Evolutionary conservation across 2,113 vertebrate genomes (phyloP), one percentile per base, ranked within the genome.

Genomic region (Cyphomyrus discorhynchus): DNA sequence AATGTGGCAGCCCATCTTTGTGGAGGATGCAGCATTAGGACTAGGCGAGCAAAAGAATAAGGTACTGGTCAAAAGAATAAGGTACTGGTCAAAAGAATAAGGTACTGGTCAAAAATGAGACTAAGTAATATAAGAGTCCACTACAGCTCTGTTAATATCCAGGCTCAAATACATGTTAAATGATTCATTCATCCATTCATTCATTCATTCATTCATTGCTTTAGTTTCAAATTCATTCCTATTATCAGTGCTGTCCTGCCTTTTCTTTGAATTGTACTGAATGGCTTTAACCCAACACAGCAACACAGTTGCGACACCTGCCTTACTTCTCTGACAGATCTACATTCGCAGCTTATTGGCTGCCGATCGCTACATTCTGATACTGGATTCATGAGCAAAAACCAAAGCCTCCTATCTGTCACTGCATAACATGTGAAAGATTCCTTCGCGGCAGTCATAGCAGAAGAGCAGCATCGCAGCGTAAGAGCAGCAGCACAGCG

Each of bases 1-100:
- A 0, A 94, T 96, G 94, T 96, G 96, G 96, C 96, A 96, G 58
- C 96, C 96, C 0, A 96, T 96, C 92, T 96, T 96, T 92, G 93
- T 96, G 92, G 96, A 96, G 46, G 96, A 96, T 53, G 93, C 95
- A 89, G 94, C 94, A 13, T 92, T 96, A 62, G 96, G 96, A 91
- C 94, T 96, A 74, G 94, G 95, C 0, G 96, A 96, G 86, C 95
- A 95, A 89, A 96, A 95, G 91, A 96, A 96, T 90, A 96, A 95
- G 96, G 96, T 96, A 96, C 92, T 58, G n/a, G 21, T 50, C 95
- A 95, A 89, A 96, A 95, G 91, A 96, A 96, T 90, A 96, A 95
- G 96, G 96, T 96, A 96, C 92, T 58, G n/a, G 21, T 50, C 95
- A 95, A 89, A 96, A 95, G 91, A 96, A 96, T 90, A 96, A 95